Conservation (phyloP, 2,113 vertebrate genomes). For the Sebastes schlegelii region DNA sequence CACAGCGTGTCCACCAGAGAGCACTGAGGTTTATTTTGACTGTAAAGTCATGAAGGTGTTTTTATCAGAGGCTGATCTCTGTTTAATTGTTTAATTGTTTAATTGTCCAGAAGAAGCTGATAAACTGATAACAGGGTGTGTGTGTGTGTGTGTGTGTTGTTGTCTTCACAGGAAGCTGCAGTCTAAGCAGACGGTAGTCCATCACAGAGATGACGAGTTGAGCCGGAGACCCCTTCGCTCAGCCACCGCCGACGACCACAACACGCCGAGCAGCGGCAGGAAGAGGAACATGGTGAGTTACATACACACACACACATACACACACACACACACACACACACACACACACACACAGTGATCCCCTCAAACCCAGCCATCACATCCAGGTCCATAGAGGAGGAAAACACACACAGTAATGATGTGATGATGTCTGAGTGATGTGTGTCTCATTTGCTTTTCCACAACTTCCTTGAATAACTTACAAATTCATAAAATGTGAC, state of each 20-base stretch:
- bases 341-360: neutral
- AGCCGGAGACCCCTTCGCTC: conserved; percentile 52
- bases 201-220: conserved; percentile 68
- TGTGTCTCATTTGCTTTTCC: neutral
- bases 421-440: no score
- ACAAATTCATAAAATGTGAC: no score
- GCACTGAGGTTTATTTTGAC: neutral
- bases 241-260: conserved; percentile 6
- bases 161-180: conserved; percentile 80
- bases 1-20: neutral
- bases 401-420: neutral
- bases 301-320: neutral
- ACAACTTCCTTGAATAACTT: neutral
- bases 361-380: neutral
- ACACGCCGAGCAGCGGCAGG: conserved; percentile 48
- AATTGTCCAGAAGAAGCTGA: neutral
- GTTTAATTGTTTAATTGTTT: neutral
- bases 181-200: conserved; percentile 57
- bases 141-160: neutral
- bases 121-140: neutral
- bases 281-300: conserved; percentile 81
- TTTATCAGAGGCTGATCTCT: neutral
- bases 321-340: neutral
- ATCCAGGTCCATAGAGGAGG: neutral
- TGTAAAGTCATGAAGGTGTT: neutral